Percentiles rank a stretch among this genome's conserved stretches.
Conservation (phyloP, 1,140 invertebrate species). For the Agrypnia vestita region DNA sequence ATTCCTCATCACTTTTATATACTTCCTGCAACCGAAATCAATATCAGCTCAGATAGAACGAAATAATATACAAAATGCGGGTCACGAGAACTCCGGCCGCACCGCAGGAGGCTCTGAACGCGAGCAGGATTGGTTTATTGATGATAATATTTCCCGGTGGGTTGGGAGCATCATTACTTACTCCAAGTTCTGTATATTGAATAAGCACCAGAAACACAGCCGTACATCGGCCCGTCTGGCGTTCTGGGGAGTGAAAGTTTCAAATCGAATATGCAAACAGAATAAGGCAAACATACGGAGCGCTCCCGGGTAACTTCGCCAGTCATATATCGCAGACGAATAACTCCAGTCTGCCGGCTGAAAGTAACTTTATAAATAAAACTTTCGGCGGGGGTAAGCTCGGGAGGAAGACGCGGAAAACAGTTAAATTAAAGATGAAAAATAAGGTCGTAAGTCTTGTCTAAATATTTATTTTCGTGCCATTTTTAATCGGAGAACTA, state of each 20-base stretch:
- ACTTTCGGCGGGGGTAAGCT: constrained; percentile 35
- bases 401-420: not conserved
- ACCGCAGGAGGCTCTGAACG: not conserved
- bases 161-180: constrained; percentile 49
- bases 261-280: constrained; percentile 58
- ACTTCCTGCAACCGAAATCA: constrained; percentile 2
- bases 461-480: too few relatives aligned
- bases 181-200: constrained; percentile 37
- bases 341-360: constrained; percentile 47
- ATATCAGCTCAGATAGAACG: not conserved
- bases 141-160: constrained; percentile 14
- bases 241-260: constrained; percentile 49
- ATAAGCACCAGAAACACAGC: constrained; percentile 37
- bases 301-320: constrained; percentile 45
- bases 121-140: constrained; percentile 16
- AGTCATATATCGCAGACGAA: constrained; percentile 50
- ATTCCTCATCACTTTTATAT: constrained; percentile 33
- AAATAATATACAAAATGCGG: constrained; percentile 2
- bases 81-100: not conserved
- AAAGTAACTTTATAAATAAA: constrained; percentile 57
- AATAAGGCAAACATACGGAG: constrained; percentile 49
- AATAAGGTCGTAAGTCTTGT: not conserved
- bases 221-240: constrained; percentile 1
- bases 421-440: constrained; percentile 20
- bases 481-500: too few relatives aligned